A percentile compares a stretch with the other conserved stretches of the same genome.
Evolutionary conservation across 2,888 invertebrate species (phyloP).

Genomic region (Aphodius granarius): DNA sequence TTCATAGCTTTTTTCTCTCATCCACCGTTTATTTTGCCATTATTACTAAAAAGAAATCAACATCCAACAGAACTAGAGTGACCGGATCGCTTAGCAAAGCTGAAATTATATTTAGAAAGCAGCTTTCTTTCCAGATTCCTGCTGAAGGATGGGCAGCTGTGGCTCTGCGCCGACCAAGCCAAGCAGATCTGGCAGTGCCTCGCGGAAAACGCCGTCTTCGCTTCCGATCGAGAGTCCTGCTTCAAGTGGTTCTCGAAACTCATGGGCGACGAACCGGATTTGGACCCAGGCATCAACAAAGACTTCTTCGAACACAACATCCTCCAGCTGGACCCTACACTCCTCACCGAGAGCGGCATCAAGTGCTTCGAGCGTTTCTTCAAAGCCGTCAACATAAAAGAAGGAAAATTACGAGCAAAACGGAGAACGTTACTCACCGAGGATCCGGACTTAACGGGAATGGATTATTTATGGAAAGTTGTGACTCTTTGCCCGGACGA

Average conservation of each 20-base stretch:
- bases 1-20: too few relatives aligned
- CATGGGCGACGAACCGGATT: conserved; percentile 95
- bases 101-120: conserved; percentile 10
- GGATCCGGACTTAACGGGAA: conserved; percentile 92
- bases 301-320: conserved; percentile 96
- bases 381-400: conserved; percentile 93
- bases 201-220: conserved; percentile 90
- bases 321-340: conserved; percentile 85
- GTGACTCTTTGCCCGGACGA: conserved; percentile 90
- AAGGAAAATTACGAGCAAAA: conserved; percentile 87
- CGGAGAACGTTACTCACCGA: conserved; percentile 85
- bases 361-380: conserved; percentile 89
- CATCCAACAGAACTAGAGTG: neutral
- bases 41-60: neutral
- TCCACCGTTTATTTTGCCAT: neutral
- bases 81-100: neutral
- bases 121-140: conserved; percentile 65
- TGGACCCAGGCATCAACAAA: conserved; percentile 93
- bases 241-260: conserved; percentile 98
- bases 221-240: conserved; percentile 92
- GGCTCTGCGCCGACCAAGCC: conserved; percentile 96
- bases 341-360: conserved; percentile 93
- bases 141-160: conserved; percentile 92
- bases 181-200: conserved; percentile 97
- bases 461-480: conserved; percentile 88